phyloP scores from a whole-genome alignment of 2,113 vertebrate genomes.

The Fukomys damarensis region DNA sequence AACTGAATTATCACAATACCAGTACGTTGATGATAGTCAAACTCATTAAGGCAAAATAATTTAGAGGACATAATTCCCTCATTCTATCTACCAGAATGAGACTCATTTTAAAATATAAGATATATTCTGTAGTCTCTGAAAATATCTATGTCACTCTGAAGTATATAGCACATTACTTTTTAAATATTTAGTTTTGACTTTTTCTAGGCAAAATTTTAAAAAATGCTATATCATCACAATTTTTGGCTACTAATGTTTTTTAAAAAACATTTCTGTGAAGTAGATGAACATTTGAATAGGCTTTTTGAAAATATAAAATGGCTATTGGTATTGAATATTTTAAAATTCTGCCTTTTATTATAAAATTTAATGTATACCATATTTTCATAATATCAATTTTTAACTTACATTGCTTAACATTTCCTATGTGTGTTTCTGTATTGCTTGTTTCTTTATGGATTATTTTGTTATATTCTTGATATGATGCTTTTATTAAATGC shows the following conservation, averaged over 20 bases:
- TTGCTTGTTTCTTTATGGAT: background rate
- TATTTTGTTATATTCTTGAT: background rate
- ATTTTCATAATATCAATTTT: background rate
- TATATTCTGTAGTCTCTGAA: background rate
- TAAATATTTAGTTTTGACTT: background rate
- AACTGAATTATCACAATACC: background rate
- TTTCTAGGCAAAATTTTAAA: background rate
- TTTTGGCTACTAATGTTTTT: background rate
- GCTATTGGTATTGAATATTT: background rate
- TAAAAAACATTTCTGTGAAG: background rate
- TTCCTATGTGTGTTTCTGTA: background rate
- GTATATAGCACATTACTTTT: background rate
- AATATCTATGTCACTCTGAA: background rate
- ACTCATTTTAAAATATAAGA: background rate
- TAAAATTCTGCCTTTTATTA: background rate
- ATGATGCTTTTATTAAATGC: background rate
- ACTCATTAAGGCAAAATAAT: background rate
- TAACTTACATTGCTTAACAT: too few relatives aligned
- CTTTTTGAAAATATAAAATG: background rate
- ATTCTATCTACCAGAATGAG: background rate
- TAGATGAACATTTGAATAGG: background rate
- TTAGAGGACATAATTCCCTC: background rate
- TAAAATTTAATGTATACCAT: background rate
- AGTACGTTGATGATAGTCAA: background rate
- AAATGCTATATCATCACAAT: background rate